Base-by-base conservation (phyloP, 1,140 invertebrate genomes). In the Cheumatopsyche charites region DNA sequence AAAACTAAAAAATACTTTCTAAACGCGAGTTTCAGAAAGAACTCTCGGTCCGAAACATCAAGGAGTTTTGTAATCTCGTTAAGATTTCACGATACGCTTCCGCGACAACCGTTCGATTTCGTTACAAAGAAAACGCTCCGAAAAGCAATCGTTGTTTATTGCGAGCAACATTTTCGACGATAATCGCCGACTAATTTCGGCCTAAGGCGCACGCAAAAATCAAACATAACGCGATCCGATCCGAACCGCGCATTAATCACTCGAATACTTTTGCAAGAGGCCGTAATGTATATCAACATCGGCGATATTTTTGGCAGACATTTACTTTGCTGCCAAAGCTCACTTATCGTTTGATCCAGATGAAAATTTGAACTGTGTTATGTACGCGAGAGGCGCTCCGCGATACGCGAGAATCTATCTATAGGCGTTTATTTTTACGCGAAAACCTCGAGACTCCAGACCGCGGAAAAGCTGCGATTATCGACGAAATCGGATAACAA, bases 261-360 rank as follows among this genome's bases (percentile, higher is more conserved):
- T 15, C 6, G 47, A 52, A 52, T 52, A 52, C 47, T 52, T 52
- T 52, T 17, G 47, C 47, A 19, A 52, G 47, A 52, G 7, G 47
- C 47, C 47, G 47, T 25, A 25, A 58, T 58, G 55, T 58, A 58
- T 58, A 58, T 58, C 19, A 58, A 58, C 19, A 58, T 58, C 55
- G 55, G 9, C 21, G 55, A 58, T 58, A 58, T 58, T 58, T 58
- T 58, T 26, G 55, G 19, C 55, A 26, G 55, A 58, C 55, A 58
- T 58, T 58, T 58, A 58, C 55, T 7, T 26, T 23, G 55, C 55
- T 58, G 55, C 55, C 55, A 58, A 58, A 58, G 55, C 55, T 23
- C 55, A 58, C 55, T 58, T 58, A 58, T 58, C 55, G 55, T 58
- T 58, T 58, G 55, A 58, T 58, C 55, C 55, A 52, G 47, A 52